Evolutionary conservation across 2,888 invertebrate genomes (phyloP).

Genomic region (Auanema sp.): DNA sequence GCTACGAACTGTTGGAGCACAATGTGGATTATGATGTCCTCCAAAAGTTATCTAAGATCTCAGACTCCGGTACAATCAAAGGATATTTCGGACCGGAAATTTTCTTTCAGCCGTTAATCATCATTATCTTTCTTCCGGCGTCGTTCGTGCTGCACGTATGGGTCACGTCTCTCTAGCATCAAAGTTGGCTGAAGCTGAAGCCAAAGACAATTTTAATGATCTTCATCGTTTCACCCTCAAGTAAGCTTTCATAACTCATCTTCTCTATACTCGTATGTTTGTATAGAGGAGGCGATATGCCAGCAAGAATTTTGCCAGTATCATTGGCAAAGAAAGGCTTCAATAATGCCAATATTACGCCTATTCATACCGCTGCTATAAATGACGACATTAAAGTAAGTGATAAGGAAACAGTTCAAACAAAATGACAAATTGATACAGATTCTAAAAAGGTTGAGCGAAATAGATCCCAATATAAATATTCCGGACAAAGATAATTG

Average conservation of each 20-base stretch:
- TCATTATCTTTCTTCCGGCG: conserved; percentile 19
- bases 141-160: conserved; percentile 23
- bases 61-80: conserved; percentile 17
- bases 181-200: conserved; percentile 27
- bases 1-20: conserved; percentile 18
- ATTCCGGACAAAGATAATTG: conserved; percentile 66
- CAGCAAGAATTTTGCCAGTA: conserved; percentile 55
- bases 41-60: conserved; percentile 21
- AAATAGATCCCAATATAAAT: conserved; percentile 67
- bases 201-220: conserved; percentile 61
- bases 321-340: conserved; percentile 66
- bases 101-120: background rate
- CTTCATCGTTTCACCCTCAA: conserved; percentile 64
- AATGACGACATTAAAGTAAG: conserved; percentile 66
- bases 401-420: conserved; percentile 5
- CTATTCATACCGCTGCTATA: conserved; percentile 69
- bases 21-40: conserved; percentile 24
- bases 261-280: background rate
- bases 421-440: conserved; percentile 10
- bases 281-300: conserved; percentile 61
- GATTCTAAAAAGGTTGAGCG: conserved; percentile 62
- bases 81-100: no score
- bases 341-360: conserved; percentile 66
- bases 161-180: conserved; percentile 34
- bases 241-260: conserved; percentile 9